Evolutionary conservation across 2,888 invertebrate genomes (phyloP).

Genomic region (Hypomecis atomaria): DNA sequence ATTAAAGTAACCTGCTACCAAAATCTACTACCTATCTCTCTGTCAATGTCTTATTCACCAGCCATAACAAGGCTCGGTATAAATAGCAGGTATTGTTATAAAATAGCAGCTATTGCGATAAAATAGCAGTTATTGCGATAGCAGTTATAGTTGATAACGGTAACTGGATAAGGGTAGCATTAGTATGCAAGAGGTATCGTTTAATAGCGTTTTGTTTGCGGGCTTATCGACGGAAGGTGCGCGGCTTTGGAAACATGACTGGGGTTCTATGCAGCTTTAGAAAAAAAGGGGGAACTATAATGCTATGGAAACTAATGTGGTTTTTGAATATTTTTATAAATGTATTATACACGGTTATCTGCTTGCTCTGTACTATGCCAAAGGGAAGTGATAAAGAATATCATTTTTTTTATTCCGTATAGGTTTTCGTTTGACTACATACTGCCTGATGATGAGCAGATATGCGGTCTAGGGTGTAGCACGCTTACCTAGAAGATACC

Average conservation of each 20-base stretch:
- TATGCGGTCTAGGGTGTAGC: no score
- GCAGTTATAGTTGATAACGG: constrained; percentile 31
- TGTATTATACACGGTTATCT: no score
- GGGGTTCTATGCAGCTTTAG: no score
- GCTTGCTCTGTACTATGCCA: no score
- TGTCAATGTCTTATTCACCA: not conserved
- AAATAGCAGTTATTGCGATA: constrained; percentile 24
- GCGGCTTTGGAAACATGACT: not conserved
- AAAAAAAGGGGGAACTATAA: no score
- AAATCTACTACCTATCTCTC: not conserved
- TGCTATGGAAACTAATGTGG: no score
- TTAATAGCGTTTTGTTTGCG: constrained; percentile 28
- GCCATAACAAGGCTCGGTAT: constrained; percentile 13
- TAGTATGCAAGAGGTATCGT: constrained; percentile 25
- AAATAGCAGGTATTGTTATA: constrained; percentile 26
- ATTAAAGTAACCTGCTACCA: not conserved
- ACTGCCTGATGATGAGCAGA: no score
- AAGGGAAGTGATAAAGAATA: no score
- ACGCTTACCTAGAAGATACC: no score
- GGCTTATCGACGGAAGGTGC: constrained; percentile 16
- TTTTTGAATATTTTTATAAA: no score
- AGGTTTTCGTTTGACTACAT: no score
- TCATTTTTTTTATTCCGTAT: no score
- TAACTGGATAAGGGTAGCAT: constrained; percentile 20
- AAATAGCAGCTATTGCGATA: constrained; percentile 19